Evolutionary conservation across 2,888 invertebrate species (phyloP), one percentile per base, ranked within the genome.

Genomic region (Drosophila falleni): DNA sequence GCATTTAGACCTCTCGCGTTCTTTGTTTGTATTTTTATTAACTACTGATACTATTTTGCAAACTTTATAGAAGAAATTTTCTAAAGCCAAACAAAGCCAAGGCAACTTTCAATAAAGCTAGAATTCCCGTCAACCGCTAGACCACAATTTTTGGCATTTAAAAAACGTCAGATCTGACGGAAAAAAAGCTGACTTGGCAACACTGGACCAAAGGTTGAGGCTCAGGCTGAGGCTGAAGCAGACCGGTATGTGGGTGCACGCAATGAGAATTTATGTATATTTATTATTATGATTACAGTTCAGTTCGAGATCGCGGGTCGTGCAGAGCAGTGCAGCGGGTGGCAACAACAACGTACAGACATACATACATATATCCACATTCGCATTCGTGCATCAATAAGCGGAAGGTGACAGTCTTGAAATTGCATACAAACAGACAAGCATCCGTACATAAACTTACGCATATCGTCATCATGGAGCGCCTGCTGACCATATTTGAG

Each of bases 401-500:
- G 56, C 39, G 63, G 47, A 35, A 41, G 50, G 58, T 37, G 53
- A 51, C 74, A 74, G 54, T 62, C 51, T 60, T 58, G 37, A 53
- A 66, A 70, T 69, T 63, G 29, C 49, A 58, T 8, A 29, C 13
- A 33, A 2, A 13, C 19, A 37, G 5, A 37, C 35, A 35, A 35
- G 4, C 13, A 37, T 5, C 13, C 13, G 2, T 4, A n/a, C 13
- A 8, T 9, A 37, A 5, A 11, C 42, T 19, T 11, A 39, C 5
- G 35, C 11, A 16, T 3, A 26, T 16, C 39, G 31, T 19, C 19
- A 44, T 3, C 39, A 92, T 93, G 92, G 92, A 93, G 41, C 89
- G 86, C 62, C 61, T 93, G 64, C 77, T 91, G 84, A 87, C 90
- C 70, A 77, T 92, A 67, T 87, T 92, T 64, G 90, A 91, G 74